Evolutionary conservation across 1,140 invertebrate species (phyloP).

Genomic region (Drosophila repleta): DNA sequence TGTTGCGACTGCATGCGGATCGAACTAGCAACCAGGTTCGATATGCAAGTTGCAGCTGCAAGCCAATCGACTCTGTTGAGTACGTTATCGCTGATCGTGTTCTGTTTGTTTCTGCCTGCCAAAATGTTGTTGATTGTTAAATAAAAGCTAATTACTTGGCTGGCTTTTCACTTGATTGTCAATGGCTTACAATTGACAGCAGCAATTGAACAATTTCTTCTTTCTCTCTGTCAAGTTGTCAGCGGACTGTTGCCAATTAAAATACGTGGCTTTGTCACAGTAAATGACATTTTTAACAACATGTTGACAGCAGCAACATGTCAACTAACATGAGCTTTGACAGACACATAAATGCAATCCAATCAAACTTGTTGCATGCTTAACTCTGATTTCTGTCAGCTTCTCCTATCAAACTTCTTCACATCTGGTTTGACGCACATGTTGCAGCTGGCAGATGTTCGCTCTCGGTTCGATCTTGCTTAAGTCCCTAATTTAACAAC

Average conservation of each 20-base stretch:
- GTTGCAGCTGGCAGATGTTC: conserved; percentile 30
- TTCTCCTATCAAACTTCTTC: neutral
- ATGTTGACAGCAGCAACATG: neutral
- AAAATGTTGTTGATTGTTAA: neutral
- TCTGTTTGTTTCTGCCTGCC: neutral
- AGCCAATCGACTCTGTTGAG: conserved; percentile 12
- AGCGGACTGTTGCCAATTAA: neutral
- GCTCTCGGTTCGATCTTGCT: neutral
- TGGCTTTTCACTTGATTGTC: neutral
- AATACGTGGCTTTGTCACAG: neutral
- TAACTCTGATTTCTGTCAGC: neutral
- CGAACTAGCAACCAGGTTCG: conserved; percentile 42
- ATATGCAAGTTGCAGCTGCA: conserved; percentile 21
- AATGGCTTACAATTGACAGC: too few relatives aligned
- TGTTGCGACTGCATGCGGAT: too few relatives aligned
- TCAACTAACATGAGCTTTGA: conserved; percentile 7
- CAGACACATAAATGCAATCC: neutral
- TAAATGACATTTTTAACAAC: neutral
- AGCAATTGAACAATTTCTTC: neutral
- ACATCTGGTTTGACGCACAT: neutral
- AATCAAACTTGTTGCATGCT: neutral
- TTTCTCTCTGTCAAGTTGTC: conserved; percentile 7
- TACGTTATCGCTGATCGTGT: conserved; percentile 4
- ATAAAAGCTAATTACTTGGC: neutral
- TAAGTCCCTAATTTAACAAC: neutral